Percentiles rank a stretch among this genome's conserved stretches.
These are phyloP conservation scores for Aurelia sp. DNA, from an alignment of 30 jellyfish, hydroid and myxozoan genomes.

Conservation along the genomic window DNA sequence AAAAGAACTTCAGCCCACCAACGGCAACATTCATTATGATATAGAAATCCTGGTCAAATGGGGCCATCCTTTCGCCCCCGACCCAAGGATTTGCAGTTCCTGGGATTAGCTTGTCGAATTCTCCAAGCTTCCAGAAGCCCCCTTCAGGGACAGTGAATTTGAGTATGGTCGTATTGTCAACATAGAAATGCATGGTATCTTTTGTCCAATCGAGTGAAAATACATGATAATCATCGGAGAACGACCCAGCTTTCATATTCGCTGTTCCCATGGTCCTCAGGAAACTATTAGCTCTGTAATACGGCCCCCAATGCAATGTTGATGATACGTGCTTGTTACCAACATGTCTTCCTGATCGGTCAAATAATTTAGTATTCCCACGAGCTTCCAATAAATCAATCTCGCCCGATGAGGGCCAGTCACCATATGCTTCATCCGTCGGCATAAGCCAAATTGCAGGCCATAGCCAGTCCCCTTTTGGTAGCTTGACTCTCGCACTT, in stretches of 20 bases:
- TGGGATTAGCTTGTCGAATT: slow-evolving; percentile 23
- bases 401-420: slow-evolving; percentile 96
- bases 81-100: slow-evolving; percentile 73
- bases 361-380: slow-evolving; percentile 60
- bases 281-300: slow-evolving; percentile 45
- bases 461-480: slow-evolving; percentile 94
- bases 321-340: slow-evolving; percentile 78
- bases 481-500: slow-evolving; percentile 78
- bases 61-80: slow-evolving; percentile 79
- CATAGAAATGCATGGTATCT: slow-evolving; percentile 52
- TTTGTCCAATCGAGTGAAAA: slow-evolving; percentile 69
- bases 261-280: slow-evolving; percentile 66
- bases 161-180: slow-evolving; percentile 64
- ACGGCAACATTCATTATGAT: slow-evolving; percentile 84
- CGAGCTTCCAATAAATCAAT: slow-evolving; percentile 81
- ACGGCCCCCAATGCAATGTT: slow-evolving; percentile 90
- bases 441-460: slow-evolving; percentile 91
- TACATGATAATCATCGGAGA: slow-evolving; percentile 73
- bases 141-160: slow-evolving; percentile 70
- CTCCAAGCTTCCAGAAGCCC: slow-evolving; percentile 83
- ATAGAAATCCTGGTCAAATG: slow-evolving; percentile 79
- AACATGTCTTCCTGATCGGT: slow-evolving; percentile 42
- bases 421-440: slow-evolving; percentile 73
- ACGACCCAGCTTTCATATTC: slow-evolving; percentile 50
- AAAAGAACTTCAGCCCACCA: slow-evolving; percentile 77